phyloP scores from a whole-genome alignment of 2,888 invertebrate species.

The Arctia plantaginis region DNA sequence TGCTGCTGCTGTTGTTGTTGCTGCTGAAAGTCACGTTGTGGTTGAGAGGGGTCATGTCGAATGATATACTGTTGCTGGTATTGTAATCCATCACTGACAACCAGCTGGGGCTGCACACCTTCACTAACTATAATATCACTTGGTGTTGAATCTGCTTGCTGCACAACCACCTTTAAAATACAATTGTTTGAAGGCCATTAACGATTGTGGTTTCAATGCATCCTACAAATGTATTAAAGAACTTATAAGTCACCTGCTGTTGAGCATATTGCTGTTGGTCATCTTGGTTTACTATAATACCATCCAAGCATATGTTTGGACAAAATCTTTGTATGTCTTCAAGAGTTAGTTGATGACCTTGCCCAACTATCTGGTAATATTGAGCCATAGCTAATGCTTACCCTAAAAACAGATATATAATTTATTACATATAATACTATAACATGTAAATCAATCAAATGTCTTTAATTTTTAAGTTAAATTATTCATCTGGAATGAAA shows the following conservation, averaged over 20 bases:
- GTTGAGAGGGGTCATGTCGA: conserved; percentile 76
- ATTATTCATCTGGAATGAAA: background rate
- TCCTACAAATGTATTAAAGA: background rate
- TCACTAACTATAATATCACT: conserved; percentile 86
- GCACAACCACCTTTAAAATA: conserved; percentile 78
- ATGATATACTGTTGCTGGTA: conserved; percentile 84
- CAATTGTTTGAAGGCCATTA: background rate
- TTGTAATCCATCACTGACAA: conserved; percentile 80
- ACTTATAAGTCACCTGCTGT: conserved; percentile 71
- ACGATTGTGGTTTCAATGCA: background rate
- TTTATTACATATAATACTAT: background rate
- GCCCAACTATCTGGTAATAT: conserved; percentile 89
- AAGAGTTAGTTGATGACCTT: conserved; percentile 82
- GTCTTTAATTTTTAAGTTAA: background rate
- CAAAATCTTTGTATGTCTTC: conserved; percentile 89
- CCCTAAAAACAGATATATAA: conserved; percentile 61
- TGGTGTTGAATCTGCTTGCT: conserved; percentile 80
- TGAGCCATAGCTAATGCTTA: conserved; percentile 88
- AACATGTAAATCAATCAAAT: background rate
- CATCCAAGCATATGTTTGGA: conserved; percentile 87
- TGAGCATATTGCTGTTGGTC: conserved; percentile 80
- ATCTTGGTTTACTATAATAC: conserved; percentile 82
- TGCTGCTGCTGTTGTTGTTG: conserved; percentile 66
- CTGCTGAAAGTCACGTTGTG: conserved; percentile 74
- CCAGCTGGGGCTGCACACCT: conserved; percentile 76